These are phyloP conservation scores for Eulemur macaco DNA, from an alignment of 2,113 vertebrate species.

Conservation along the genomic window DNA sequence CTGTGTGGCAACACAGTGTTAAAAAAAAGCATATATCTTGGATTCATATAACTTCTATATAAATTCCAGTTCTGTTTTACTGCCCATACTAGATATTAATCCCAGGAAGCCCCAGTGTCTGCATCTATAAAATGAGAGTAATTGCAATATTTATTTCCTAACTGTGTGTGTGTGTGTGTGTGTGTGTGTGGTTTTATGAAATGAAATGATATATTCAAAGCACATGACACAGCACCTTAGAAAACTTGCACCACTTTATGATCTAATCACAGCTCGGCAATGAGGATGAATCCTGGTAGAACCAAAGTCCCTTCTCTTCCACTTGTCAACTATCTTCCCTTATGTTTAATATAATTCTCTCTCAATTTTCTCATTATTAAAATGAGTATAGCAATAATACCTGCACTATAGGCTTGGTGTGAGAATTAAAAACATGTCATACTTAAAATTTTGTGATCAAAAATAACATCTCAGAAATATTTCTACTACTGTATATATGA, in stretches of 20 bases:
- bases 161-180: too few species aligned
- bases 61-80: not conserved
- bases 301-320: not conserved
- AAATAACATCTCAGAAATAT: not conserved
- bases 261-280: accelerated
- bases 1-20: not conserved
- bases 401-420: not conserved
- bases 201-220: not conserved
- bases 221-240: not conserved
- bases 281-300: accelerated
- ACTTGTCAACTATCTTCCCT: not conserved
- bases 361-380: not conserved
- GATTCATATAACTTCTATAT: not conserved
- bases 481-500: not conserved
- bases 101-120: not conserved
- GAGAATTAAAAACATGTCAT: not conserved
- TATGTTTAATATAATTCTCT: not conserved
- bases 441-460: not conserved
- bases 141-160: not conserved
- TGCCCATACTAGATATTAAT: not conserved
- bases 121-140: accelerated
- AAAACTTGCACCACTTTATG: not conserved
- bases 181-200: not conserved
- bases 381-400: not conserved
- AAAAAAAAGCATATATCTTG: not conserved